A percentile compares a stretch with the other conserved stretches of the same genome.
These are phyloP conservation scores for Pseudococcus jackbeardsleyi DNA, from an alignment of 2,888 invertebrate genomes.

Conservation along the genomic window DNA sequence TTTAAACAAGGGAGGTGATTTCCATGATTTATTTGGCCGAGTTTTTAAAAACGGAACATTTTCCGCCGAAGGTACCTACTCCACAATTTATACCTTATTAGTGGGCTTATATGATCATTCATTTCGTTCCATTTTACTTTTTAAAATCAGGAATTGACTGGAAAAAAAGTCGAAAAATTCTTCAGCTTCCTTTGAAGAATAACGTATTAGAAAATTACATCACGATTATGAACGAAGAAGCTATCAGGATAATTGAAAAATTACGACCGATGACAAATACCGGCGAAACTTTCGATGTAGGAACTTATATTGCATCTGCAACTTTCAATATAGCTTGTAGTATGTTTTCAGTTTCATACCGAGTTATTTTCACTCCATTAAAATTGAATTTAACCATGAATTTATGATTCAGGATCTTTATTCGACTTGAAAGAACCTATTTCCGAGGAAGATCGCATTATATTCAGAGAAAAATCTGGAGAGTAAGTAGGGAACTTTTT, in stretches of 20 bases:
- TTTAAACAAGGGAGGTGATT: background rate
- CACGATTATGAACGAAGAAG: background rate
- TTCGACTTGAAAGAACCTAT: too few relatives aligned
- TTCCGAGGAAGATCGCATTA: too few relatives aligned
- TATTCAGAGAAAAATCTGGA: too few relatives aligned
- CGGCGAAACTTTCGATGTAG: background rate
- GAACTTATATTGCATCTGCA: background rate
- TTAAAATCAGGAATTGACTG: background rate
- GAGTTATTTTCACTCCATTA: background rate
- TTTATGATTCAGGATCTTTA: too few relatives aligned
- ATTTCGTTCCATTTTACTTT: too few relatives aligned
- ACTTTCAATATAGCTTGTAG: background rate
- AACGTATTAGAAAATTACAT: constrained; percentile 14
- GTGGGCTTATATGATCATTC: too few relatives aligned
- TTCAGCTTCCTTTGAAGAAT: background rate
- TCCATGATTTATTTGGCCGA: constrained; percentile 25
- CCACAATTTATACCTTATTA: too few relatives aligned
- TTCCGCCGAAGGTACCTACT: background rate
- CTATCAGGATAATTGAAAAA: background rate
- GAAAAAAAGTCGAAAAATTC: constrained; percentile 28
- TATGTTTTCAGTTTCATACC: background rate
- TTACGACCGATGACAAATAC: background rate
- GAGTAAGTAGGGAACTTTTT: too few relatives aligned
- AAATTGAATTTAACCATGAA: background rate
- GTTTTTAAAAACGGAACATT: background rate